Evolutionary conservation across 2,888 invertebrate genomes (phyloP).

Genomic region (Meghimatium bilineatum): DNA sequence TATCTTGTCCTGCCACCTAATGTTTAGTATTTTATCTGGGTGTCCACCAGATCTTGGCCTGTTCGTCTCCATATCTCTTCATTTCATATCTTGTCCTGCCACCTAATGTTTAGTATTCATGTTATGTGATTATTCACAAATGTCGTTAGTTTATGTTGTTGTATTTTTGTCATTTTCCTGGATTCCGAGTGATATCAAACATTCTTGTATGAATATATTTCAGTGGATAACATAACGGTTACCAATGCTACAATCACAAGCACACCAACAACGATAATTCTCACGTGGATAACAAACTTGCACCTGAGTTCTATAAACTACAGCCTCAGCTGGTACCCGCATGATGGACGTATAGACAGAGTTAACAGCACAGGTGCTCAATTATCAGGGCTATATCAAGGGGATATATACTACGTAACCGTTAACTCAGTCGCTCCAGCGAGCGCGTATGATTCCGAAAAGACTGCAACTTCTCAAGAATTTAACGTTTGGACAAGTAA

Average conservation of each 20-base stretch:
- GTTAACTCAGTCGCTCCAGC: background rate
- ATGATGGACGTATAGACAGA: background rate
- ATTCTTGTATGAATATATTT: no score
- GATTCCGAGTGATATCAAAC: no score
- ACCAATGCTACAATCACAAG: background rate
- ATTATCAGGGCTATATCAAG: slow-evolving; percentile 2
- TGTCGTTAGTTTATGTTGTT: no score
- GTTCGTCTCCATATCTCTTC: no score
- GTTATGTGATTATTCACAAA: no score
- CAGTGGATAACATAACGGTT: slow-evolving; percentile 8
- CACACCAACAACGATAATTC: background rate
- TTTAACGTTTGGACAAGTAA: background rate
- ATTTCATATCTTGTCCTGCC: no score
- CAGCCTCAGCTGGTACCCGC: background rate
- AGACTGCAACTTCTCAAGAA: background rate
- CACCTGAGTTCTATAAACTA: background rate
- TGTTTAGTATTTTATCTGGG: no score
- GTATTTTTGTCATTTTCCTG: no score
- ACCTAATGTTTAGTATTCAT: no score
- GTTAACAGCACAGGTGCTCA: background rate
- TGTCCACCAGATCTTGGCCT: no score
- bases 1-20: no score
- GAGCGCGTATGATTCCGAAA: background rate
- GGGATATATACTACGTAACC: background rate
- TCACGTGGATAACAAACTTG: background rate